These are phyloP conservation scores for Fundulus diaphanus DNA, from an alignment of 2,797 vertebrate species.

Conservation along the genomic window DNA sequence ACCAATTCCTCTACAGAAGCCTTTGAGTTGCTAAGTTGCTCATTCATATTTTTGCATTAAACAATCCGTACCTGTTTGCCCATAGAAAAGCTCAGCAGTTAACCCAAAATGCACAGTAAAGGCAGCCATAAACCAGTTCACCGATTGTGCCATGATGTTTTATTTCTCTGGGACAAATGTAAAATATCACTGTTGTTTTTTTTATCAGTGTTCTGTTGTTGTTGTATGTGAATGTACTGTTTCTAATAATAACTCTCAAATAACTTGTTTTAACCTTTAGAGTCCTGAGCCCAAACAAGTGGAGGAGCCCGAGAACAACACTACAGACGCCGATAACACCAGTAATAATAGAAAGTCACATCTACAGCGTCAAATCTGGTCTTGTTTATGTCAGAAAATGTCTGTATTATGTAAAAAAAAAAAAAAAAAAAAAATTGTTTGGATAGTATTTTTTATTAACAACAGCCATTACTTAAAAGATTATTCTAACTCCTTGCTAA, in stretches of 20 bases:
- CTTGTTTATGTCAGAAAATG: not conserved
- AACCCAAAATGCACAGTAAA: no score
- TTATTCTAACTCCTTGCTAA: no score
- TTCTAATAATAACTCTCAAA: slow-evolving; percentile 10
- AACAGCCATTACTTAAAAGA: not conserved
- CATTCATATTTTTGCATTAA: no score
- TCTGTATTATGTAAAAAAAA: not conserved
- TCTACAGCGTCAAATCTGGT: not conserved
- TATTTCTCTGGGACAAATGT: no score
- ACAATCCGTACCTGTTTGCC: no score
- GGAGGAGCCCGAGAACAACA: slow-evolving; percentile 33
- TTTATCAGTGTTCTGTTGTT: slow-evolving; percentile 1
- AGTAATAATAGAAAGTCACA: slow-evolving; percentile 45
- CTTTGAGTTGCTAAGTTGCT: no score
- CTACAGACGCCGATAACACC: slow-evolving; percentile 25
- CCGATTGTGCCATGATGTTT: no score
- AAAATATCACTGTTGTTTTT: no score
- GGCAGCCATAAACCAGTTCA: no score
- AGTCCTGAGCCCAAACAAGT: slow-evolving; percentile 41
- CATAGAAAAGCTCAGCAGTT: no score
- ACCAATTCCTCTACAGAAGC: no score
- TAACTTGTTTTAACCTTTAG: slow-evolving; percentile 53
- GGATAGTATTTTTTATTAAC: not conserved
- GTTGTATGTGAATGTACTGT: slow-evolving; percentile 13
- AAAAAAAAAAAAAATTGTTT: no score